Evolutionary conservation across 2,888 invertebrate genomes (phyloP).

Genomic region (Theristus sp.): DNA sequence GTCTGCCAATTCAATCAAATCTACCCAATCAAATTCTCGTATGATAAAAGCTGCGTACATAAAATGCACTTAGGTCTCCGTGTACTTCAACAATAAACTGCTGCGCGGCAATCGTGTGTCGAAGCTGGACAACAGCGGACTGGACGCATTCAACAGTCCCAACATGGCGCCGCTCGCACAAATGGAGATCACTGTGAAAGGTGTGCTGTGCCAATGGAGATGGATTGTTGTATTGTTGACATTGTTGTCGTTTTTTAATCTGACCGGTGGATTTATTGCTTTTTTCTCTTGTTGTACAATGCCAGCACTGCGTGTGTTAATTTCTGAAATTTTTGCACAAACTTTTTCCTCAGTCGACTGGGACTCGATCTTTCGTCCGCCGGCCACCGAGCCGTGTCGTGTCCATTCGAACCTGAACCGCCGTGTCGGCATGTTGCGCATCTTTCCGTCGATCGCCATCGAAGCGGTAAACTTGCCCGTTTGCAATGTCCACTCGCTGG

Average conservation of each 20-base stretch:
- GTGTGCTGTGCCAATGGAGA: no score
- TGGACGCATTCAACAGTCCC: constrained; percentile 66
- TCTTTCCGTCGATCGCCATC: constrained; percentile 68
- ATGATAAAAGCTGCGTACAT: no score
- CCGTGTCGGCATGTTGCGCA: constrained; percentile 61
- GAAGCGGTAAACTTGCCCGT: constrained; percentile 42
- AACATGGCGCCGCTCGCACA: constrained; percentile 63
- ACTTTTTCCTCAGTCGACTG: constrained; percentile 39
- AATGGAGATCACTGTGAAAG: constrained; percentile 58
- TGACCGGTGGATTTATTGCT: no score
- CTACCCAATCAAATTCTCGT: not conserved
- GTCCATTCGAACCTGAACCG: constrained; percentile 52
- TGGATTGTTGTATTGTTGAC: no score
- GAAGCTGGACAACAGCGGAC: constrained; percentile 46
- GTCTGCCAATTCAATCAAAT: not conserved
- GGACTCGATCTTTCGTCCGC: constrained; percentile 42
- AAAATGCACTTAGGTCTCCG: no score
- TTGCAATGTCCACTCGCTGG: not conserved
- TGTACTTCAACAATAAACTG: constrained; percentile 70
- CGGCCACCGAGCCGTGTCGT: constrained; percentile 44
- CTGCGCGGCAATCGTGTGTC: constrained; percentile 70
- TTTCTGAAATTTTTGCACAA: not conserved
- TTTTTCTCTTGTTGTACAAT: no score
- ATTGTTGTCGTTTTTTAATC: no score
- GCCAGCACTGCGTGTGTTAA: not conserved